Base-by-base conservation (phyloP, 2,888 invertebrate species). In the Dryococelus australis region DNA sequence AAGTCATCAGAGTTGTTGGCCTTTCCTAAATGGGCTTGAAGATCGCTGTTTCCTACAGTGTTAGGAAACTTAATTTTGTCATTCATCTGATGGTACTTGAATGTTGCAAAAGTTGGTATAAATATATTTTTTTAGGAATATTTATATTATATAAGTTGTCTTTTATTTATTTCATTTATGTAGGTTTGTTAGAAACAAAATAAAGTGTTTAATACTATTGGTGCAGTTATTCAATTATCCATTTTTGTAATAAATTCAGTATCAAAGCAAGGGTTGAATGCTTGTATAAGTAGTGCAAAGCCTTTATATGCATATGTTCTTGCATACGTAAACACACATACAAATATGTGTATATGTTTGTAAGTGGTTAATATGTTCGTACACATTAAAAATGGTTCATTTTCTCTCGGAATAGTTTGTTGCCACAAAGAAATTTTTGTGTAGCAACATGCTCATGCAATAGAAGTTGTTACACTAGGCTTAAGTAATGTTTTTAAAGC, bases 41-140 rank as follows among this genome's bases (percentile, higher is more conserved):
- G 51, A 65, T n/a, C 65, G 8, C n/a, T 65, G n/a, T 20, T 65
- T 65, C 20, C n/a, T 16, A 20, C 65, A 65, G 24, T 65, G 0
- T 16, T 65, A 65, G 65, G 16, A 65, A 16, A 65, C 65, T 65
- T 16, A 16, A 13, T 47, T 47, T 47, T 47, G 47, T 65, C 65
- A 65, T 65, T 65, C 65, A 20, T 65, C 65, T 65, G 6, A 24
- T 65, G 65, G 65, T 47, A 47, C 47, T 47, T 65, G 65, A 65
- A 65, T 65, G 65, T 65, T 65, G 65, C 65, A 65, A 65, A 65
- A 65, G 65, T 65, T 65, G 65, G 65, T 65, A 65, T 65, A 24
- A 65, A 65, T 65, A 65, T 65, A 65, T 65, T 65, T 65, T 65
- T 65, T 65, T 65, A 65, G 65, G 8, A 65, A 65, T 65, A 24